Base-by-base conservation (phyloP, 2,888 invertebrate genomes). In the Dasypolia templi region DNA sequence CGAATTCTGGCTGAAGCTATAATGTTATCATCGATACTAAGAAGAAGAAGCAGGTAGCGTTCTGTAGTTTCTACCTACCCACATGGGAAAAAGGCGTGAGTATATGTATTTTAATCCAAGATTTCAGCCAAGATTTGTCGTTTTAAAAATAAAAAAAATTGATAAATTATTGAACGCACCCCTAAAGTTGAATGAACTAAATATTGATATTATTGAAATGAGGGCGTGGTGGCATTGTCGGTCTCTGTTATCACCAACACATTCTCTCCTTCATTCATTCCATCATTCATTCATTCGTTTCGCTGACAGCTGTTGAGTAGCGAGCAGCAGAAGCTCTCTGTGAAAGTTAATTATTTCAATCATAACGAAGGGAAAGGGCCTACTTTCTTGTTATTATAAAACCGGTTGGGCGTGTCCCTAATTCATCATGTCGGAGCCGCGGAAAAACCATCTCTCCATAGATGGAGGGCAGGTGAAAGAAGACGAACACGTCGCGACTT, bases 381-480 rank as follows among this genome's bases (percentile, higher is more conserved):
- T 80, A 86, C 89, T 89, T 89, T 91, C 90, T 89, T 84, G 71
- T 70, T 78, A 83, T 86, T 87, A 87, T 69, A 61, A 82, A 93
- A 92, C 92, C 89, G 89, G 93, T 92, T 90, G 58, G 78, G 72
- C 85, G 73, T 88, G 89, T 66, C 84, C 83, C 75, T 86, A 88
- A 89, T 89, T 88, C 84, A 92, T 89, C 90, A 96, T 96, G 96
- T 92, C 95, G 82, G 95, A 96, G 86, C 83, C 95, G 77, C 92
- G 94, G 84, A 95, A 94, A 90, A 95, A 94, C 83, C 94, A 94
- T 92, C 94, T 94, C 83, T 87, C 90, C 78, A 94, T 94, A 90
- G 95, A 96, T 92, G 95, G 95, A 85, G 95, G 92, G 84, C 95
- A 94, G 87, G 92, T 95, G 93, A 96, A 95, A 87, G 95, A 95